Percentiles rank a stretch among this genome's conserved stretches.
These are phyloP conservation scores for Takifugu bimaculatus DNA, from an alignment of 2,113 vertebrate species.

Conservation along the genomic window DNA sequence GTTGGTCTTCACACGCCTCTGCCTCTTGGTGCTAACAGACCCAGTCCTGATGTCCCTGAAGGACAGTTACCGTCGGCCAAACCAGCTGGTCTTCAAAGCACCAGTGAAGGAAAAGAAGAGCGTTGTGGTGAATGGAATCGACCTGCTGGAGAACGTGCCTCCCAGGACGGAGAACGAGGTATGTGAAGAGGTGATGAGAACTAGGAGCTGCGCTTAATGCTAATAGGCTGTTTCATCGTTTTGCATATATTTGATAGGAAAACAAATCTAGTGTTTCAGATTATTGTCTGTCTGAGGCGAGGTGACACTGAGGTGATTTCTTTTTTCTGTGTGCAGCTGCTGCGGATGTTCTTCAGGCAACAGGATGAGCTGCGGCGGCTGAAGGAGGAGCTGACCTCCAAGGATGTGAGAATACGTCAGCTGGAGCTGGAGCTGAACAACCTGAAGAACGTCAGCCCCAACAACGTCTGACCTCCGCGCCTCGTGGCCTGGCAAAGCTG, in stretches of 20 bases:
- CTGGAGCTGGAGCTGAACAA: conserved; percentile 96
- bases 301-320: background rate
- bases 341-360: conserved; percentile 96
- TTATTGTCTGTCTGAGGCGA: background rate
- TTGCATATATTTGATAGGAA: too few species aligned
- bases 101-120: conserved; percentile 89
- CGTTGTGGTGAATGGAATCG: conserved; percentile 90
- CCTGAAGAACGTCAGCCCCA: conserved; percentile 86
- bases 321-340: conserved; percentile 75
- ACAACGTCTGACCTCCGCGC: conserved; percentile 81
- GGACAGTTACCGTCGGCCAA: conserved; percentile 86
- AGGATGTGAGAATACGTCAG: conserved; percentile 90
- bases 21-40: conserved; percentile 70
- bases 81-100: conserved; percentile 87
- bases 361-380: conserved; percentile 92
- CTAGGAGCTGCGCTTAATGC: too few species aligned
- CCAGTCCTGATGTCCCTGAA: conserved; percentile 94
- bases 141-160: conserved; percentile 92
- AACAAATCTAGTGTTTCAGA: background rate
- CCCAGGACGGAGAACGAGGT: conserved; percentile 95
- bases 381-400: conserved; percentile 88
- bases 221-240: too few species aligned
- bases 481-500: conserved; percentile 43
- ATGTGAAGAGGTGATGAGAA: background rate
- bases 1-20: conserved; percentile 11